Conservation (phyloP, 2,888 invertebrate species). For the Phaedon cochleariae region DNA sequence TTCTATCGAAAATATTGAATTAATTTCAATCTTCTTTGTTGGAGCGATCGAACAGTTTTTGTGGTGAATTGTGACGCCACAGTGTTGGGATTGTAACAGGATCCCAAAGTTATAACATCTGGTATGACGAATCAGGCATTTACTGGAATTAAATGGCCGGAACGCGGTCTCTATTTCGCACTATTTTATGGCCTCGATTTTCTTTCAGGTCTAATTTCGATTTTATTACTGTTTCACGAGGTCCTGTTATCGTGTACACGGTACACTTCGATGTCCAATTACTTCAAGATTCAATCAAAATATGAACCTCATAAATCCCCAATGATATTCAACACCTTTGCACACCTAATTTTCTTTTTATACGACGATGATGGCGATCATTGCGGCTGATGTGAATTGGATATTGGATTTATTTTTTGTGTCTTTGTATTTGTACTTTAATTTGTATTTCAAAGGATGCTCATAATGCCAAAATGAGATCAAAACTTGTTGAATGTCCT, state of each 20-base stretch:
- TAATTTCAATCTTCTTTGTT: not conserved
- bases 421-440: no score
- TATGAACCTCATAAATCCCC: no score
- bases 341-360: no score
- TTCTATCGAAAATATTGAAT: no score
- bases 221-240: not conserved
- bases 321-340: no score
- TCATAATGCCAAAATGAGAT: no score
- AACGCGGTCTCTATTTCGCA: constrained; percentile 23
- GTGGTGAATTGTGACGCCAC: constrained; percentile 14
- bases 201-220: constrained; percentile 5
- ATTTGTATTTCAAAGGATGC: no score
- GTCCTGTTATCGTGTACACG: not conserved
- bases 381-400: no score
- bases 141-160: constrained; percentile 24
- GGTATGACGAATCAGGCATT: constrained; percentile 32
- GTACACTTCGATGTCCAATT: no score
- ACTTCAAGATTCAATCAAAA: not conserved
- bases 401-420: no score
- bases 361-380: no score
- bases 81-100: constrained; percentile 26
- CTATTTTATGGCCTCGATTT: constrained; percentile 13
- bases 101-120: constrained; percentile 20
- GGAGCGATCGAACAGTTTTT: not conserved
- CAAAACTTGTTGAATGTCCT: no score